Percentiles rank a stretch among this genome's conserved stretches.
phyloP scores from a whole-genome alignment of 1,140 invertebrate species.

The Mya arenaria region DNA sequence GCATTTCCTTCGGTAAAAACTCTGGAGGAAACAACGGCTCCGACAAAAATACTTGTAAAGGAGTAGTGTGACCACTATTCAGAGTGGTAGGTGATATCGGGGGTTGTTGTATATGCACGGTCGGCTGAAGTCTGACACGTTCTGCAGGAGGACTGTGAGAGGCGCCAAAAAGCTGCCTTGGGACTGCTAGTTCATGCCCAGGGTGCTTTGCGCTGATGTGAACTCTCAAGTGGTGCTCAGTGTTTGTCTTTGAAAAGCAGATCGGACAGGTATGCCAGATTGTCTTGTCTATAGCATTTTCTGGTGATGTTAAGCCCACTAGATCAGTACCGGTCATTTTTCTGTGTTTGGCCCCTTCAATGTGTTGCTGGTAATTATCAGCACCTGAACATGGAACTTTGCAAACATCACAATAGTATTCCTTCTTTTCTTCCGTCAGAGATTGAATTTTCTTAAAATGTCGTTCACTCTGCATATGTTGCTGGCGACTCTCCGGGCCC shows the following conservation, averaged over 20 bases:
- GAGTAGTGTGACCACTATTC: background rate
- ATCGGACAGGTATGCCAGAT: constrained; percentile 55
- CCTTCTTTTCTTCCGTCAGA: constrained; percentile 12
- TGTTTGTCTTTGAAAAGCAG: constrained; percentile 5
- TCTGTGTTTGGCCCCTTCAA: constrained; percentile 66
- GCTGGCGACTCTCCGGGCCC: background rate
- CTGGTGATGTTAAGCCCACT: no score
- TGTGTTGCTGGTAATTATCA: constrained; percentile 70
- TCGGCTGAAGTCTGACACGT: background rate
- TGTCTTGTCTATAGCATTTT: constrained; percentile 14
- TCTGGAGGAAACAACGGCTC: constrained; percentile 46
- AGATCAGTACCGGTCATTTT: constrained; percentile 36
- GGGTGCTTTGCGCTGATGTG: background rate
- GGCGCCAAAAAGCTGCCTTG: background rate
- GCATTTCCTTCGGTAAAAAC: constrained; percentile 2
- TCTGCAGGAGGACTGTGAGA: background rate
- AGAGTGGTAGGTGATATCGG: background rate
- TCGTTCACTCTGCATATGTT: background rate
- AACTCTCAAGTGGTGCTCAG: background rate
- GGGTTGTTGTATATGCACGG: background rate
- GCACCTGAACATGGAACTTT: constrained; percentile 65
- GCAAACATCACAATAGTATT: constrained; percentile 68
- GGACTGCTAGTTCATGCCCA: background rate
- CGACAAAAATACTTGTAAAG: constrained; percentile 26
- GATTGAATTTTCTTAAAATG: background rate